Percentiles rank a stretch among this genome's conserved stretches.
phyloP scores from a whole-genome alignment of 2,797 vertebrate species.

The Myripristis jacobus region DNA sequence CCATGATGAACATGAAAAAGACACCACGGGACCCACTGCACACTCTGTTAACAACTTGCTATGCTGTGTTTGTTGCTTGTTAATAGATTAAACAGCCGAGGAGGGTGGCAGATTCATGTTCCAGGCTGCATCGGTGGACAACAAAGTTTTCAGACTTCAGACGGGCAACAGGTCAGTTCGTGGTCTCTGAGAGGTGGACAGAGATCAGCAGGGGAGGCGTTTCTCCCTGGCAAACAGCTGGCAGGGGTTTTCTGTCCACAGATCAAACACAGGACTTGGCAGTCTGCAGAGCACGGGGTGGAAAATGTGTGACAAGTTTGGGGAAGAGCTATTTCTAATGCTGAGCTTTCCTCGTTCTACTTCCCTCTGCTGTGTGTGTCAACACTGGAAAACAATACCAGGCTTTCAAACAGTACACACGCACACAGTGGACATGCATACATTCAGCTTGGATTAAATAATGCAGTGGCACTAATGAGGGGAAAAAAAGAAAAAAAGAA shows the following conservation, averaged over 20 bases:
- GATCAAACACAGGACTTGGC: slow-evolving; percentile 48
- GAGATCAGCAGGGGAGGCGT: slow-evolving; percentile 22
- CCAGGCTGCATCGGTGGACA: neutral
- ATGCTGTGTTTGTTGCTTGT: neutral
- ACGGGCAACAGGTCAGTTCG: neutral
- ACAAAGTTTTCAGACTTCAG: slow-evolving; percentile 22
- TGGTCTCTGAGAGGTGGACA: slow-evolving; percentile 7
- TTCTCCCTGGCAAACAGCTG: slow-evolving; percentile 26
- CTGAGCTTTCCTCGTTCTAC: slow-evolving; percentile 55
- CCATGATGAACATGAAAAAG: neutral
- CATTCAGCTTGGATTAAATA: neutral
- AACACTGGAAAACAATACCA: slow-evolving; percentile 25
- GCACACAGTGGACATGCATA: neutral
- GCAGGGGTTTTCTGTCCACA: slow-evolving; percentile 12
- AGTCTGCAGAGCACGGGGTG: slow-evolving; percentile 43
- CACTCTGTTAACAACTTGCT: neutral
- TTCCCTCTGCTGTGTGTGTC: slow-evolving; percentile 64
- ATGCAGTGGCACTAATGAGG: too few species aligned
- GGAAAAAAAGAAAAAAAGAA: too few species aligned
- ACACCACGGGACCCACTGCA: neutral
- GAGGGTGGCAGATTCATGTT: neutral
- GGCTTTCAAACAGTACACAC: neutral
- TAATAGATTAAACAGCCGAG: neutral
- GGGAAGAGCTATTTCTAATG: slow-evolving; percentile 62
- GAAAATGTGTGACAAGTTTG: slow-evolving; percentile 59